Evolutionary conservation across 1,140 invertebrate species (phyloP).

Genomic region (Scaptomyza pallida): DNA sequence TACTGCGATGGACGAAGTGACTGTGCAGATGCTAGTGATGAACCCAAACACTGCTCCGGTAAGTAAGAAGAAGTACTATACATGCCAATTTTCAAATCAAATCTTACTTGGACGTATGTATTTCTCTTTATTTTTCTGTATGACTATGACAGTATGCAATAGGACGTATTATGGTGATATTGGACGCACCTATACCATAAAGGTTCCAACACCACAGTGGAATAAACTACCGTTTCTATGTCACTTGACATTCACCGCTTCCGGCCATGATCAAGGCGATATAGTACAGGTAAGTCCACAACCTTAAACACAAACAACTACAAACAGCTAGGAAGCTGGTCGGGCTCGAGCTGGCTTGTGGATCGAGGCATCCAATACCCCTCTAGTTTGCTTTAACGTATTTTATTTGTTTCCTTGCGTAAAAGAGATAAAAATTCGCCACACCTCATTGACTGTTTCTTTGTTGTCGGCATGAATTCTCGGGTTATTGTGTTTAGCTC

Average conservation of each 20-base stretch:
- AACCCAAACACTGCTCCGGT: constrained; percentile 92
- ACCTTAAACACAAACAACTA: too few species aligned
- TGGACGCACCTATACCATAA: constrained; percentile 91
- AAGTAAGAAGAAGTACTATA: constrained; percentile 57
- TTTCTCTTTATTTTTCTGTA: background rate
- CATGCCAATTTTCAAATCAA: background rate
- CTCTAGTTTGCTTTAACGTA: too few species aligned
- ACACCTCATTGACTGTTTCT: too few species aligned
- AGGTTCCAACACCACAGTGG: constrained; percentile 87
- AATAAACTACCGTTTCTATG: constrained; percentile 92
- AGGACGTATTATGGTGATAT: constrained; percentile 94
- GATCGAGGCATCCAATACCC: too few species aligned
- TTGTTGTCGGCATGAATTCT: too few species aligned
- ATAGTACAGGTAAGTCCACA: constrained; percentile 89
- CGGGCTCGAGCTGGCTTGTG: too few species aligned
- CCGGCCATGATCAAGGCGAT: constrained; percentile 92
- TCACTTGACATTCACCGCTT: constrained; percentile 94
- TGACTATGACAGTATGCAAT: constrained; percentile 88
- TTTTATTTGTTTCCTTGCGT: too few species aligned
- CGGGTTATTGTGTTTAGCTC: too few species aligned
- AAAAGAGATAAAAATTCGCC: too few species aligned
- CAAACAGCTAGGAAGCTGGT: too few species aligned
- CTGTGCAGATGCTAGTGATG: constrained; percentile 93
- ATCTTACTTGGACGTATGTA: constrained; percentile 1
- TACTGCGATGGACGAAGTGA: constrained; percentile 94